These are phyloP conservation scores for Belonocnema kinseyi DNA, from an alignment of 1,140 invertebrate genomes.

Conservation along the genomic window DNA sequence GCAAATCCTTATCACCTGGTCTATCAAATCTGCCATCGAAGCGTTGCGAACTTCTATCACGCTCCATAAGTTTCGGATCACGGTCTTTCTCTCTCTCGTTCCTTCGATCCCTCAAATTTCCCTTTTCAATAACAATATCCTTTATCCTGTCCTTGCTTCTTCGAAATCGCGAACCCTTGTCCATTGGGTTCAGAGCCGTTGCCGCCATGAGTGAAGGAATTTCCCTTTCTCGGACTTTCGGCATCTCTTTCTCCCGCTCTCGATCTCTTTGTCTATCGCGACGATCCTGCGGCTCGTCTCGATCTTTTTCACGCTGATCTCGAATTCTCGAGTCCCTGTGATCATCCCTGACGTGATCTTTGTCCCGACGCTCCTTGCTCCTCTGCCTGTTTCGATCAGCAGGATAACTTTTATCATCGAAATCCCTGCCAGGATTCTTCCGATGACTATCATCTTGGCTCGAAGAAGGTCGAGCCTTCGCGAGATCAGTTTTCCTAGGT, in stretches of 20 bases:
- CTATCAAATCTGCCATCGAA: constrained; percentile 66
- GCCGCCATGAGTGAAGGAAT: constrained; percentile 39
- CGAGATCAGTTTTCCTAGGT: constrained; percentile 54
- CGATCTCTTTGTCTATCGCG: constrained; percentile 58
- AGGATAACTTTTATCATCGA: constrained; percentile 58
- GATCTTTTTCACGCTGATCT: constrained; percentile 71
- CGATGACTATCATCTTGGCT: constrained; percentile 65
- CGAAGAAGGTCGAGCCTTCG: constrained; percentile 50
- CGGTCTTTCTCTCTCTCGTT: constrained; percentile 69
- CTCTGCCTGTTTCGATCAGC: constrained; percentile 58
- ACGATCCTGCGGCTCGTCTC: constrained; percentile 61
- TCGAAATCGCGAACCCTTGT: constrained; percentile 60
- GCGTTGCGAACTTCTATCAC: constrained; percentile 61
- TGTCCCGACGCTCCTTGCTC: constrained; percentile 66
- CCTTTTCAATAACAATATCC: constrained; percentile 59
- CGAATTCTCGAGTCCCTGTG: constrained; percentile 60
- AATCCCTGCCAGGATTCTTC: constrained; percentile 57
- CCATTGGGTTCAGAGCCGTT: constrained; percentile 28
- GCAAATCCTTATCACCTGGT: constrained; percentile 58
- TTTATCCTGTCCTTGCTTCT: constrained; percentile 65
- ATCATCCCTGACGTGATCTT: constrained; percentile 66
- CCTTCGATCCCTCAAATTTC: constrained; percentile 63
- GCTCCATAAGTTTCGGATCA: constrained; percentile 61
- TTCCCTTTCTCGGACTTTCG: constrained; percentile 47
- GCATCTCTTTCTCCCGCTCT: constrained; percentile 49